Evolutionary conservation across 2,797 vertebrate species (phyloP).

Genomic region (Karalla daura): DNA sequence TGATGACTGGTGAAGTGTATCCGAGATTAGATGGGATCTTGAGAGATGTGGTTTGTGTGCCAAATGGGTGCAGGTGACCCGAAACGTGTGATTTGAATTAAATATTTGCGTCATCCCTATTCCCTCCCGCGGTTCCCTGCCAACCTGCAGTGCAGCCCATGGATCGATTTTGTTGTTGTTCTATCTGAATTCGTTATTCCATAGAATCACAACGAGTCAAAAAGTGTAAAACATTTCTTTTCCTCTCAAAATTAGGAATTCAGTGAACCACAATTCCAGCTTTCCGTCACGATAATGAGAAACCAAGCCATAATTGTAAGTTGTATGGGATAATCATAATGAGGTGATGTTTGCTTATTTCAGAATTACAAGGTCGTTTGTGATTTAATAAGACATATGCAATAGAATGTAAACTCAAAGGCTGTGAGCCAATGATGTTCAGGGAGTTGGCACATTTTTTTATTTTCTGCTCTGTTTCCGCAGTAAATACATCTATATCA

Average conservation of each 20-base stretch:
- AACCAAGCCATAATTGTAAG: too few relatives aligned
- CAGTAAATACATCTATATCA: too few relatives aligned
- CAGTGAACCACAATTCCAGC: too few relatives aligned
- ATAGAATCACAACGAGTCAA: not conserved
- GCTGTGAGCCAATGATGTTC: not conserved
- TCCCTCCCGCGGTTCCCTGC: slow-evolving; percentile 28
- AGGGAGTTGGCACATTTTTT: too few relatives aligned
- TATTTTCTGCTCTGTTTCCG: too few relatives aligned
- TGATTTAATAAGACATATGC: not conserved
- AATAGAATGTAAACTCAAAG: not conserved
- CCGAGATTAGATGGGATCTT: not conserved
- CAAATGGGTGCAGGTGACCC: slow-evolving; percentile 3
- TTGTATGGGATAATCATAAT: too few relatives aligned
- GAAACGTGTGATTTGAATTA: slow-evolving; percentile 15
- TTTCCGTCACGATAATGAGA: too few relatives aligned
- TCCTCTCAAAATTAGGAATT: not conserved
- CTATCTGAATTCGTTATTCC: not conserved
- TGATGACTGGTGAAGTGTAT: not conserved
- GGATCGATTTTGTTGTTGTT: not conserved
- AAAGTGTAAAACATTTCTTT: not conserved
- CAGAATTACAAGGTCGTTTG: not conserved
- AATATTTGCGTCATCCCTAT: slow-evolving; percentile 24
- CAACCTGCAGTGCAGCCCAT: slow-evolving; percentile 18
- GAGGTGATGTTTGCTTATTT: not conserved
- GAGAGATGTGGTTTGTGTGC: not conserved